Evolutionary conservation across 2,113 vertebrate genomes (phyloP), one percentile per base, ranked within the genome.

Genomic region (Petroica traversi): DNA sequence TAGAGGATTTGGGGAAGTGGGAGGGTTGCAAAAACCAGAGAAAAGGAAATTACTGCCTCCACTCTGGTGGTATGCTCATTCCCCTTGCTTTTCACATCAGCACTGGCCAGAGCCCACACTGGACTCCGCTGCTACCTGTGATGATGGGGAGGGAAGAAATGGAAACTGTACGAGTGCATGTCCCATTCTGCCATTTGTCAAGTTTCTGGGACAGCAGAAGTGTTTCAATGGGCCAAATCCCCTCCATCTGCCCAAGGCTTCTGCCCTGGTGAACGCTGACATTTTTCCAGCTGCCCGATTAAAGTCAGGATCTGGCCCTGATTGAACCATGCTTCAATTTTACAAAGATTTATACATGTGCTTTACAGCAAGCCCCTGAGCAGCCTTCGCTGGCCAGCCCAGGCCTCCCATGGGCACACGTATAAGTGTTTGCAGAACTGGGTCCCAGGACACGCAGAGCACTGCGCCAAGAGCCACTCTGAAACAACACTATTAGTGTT

Each of bases 401-500:
- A 20, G 54, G 6, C 16, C 61, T 33, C 33, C 62, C 29, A 0
- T 3, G 7, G 17, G 78, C 76, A 71, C 19, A 3, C 6, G 62
- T 57, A 0, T 19, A 91, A 91, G 62, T 15, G 33, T 87, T 68
- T 89, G 93, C 74, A 88, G 91, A 79, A 61, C 76, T 22, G 77
- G 64, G 87, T 59, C 82, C 62, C 85, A 52, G 64, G 72, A 18
- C 36, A 51, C 1, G 3, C 76, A 78, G 74, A 92, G 88, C 80
- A 17, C 8, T 79, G 85, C 1, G 8, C 64, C 62, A 18, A 85
- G 81, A 94, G 93, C 84, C 90, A 77, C 51, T 94, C 91, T 78
- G 87, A 97, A 97, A 92, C 66, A 94, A 93, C 91, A 97, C 96
- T 67, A 13, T 96, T 98, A 98, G 98, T 98, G 97, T 98, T 98